Base-by-base conservation (phyloP, 2,888 invertebrate genomes). In the Omphaloscelis lunosa region DNA sequence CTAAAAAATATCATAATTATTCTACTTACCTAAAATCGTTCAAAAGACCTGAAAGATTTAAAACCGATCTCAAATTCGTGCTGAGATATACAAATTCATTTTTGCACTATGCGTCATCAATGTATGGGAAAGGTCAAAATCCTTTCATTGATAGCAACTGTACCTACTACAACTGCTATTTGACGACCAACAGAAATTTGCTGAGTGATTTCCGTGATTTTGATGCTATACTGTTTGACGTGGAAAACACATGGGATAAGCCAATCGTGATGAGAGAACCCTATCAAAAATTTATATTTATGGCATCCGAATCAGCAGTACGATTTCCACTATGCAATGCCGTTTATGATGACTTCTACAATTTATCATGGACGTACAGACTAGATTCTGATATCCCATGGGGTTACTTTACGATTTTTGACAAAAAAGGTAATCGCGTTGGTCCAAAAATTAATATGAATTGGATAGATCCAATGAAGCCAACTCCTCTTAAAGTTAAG, bases 141-240 rank as follows among this genome's bases (percentile, higher is more conserved):
- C 77, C 89, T 0, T 96, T 96, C 67, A 75, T 94, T 3, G 83
- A 91, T 1, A 83, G 86, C 29, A 94, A 95, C 6, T 96, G 97
- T 78, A 88, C 93, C 0, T 92, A 93, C 75, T 90, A 88, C 17
- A 96, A 97, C 72, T 97, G 97, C 80, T 96, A 90, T 77, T 88
- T 97, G 1, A 97, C 95, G 0, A 91, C 88, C 48, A 89, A 94
- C 8, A 94, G 90, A 71, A 87, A 80, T 7, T 93, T 86, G 65
- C 80, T 96, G 0, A 85, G 91, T 0, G 93, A 97, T 74, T 90
- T 94, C 9, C 90, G 93, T 23, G 82, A 92, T 48, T 96, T 90
- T 58, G 97, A 97, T 66, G 97, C 97, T 0, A 91, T 97, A 11
- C 68, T 97, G 0, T 97, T 97, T 73, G 97, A 97, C 72, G 95